Percentiles rank a stretch among this genome's conserved stretches.
Evolutionary conservation across 1,140 invertebrate species (phyloP).

Genomic region (Zophobas atratus): DNA sequence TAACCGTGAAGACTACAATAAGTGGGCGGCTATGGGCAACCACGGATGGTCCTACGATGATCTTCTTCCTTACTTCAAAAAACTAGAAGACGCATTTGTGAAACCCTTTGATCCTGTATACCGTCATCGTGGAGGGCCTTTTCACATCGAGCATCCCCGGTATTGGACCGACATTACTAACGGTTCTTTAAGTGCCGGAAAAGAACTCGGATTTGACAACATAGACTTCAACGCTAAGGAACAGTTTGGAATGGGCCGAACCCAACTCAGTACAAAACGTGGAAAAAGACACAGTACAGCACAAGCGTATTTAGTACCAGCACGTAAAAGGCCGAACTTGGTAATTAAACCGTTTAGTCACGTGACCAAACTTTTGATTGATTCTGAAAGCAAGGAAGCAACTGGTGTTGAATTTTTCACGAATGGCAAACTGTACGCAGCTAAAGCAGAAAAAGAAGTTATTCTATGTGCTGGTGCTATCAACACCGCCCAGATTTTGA

Average conservation of each 20-base stretch:
- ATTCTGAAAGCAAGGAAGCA: slow-evolving; percentile 73
- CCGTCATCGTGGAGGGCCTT: slow-evolving; percentile 39
- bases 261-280: slow-evolving; percentile 75
- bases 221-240: slow-evolving; percentile 79
- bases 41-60: slow-evolving; percentile 87
- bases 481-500: slow-evolving; percentile 89
- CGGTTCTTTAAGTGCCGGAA: slow-evolving; percentile 73
- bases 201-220: slow-evolving; percentile 70
- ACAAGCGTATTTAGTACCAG: slow-evolving; percentile 72
- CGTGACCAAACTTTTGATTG: slow-evolving; percentile 77
- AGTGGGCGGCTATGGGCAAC: slow-evolving; percentile 82
- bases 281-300: slow-evolving; percentile 73
- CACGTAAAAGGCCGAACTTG: slow-evolving; percentile 76
- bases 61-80: slow-evolving; percentile 86
- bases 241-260: slow-evolving; percentile 75
- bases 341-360: slow-evolving; percentile 72
- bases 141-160: slow-evolving; percentile 47
- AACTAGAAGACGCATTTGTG: slow-evolving; percentile 81
- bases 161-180: slow-evolving; percentile 27
- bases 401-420: slow-evolving; percentile 76
- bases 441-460: slow-evolving; percentile 77
- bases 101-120: slow-evolving; percentile 66
- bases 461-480: slow-evolving; percentile 85
- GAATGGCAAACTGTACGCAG: slow-evolving; percentile 65
- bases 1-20: slow-evolving; percentile 75